Evolutionary conservation across 2,113 vertebrate genomes (phyloP).

Genomic region (Saguinus midas): DNA sequence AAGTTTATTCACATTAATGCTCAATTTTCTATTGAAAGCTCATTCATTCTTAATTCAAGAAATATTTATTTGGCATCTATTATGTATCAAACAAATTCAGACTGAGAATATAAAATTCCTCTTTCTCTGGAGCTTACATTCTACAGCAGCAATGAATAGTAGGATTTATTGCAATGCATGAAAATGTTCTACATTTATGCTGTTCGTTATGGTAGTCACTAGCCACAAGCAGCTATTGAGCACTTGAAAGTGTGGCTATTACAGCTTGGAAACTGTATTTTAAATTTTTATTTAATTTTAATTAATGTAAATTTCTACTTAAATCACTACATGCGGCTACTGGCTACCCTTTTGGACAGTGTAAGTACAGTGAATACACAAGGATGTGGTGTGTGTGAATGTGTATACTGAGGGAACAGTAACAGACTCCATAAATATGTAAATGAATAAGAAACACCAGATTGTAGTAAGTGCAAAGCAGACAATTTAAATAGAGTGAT

Average conservation of each 20-base stretch:
- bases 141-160: neutral
- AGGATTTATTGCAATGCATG: neutral
- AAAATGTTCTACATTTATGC: neutral
- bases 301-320: slow-evolving; percentile 39
- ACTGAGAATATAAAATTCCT: neutral
- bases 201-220: neutral
- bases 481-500: neutral
- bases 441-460: slow-evolving; percentile 12
- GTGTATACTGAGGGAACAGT: neutral
- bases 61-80: slow-evolving; percentile 15
- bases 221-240: neutral
- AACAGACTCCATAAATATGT: neutral
- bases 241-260: neutral
- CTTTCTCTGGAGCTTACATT: slow-evolving; percentile 15
- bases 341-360: neutral
- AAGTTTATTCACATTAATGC: slow-evolving; percentile 20
- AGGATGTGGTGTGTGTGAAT: neutral
- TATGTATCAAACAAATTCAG: slow-evolving; percentile 27
- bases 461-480: neutral
- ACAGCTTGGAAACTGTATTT: neutral
- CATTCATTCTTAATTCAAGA: slow-evolving; percentile 40
- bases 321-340: neutral
- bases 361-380: neutral
- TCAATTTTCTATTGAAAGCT: slow-evolving; percentile 9
- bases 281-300: slow-evolving; percentile 30